These are phyloP conservation scores for Caenorhabditis plicata DNA, from an alignment of 2,888 invertebrate genomes.

Conservation along the genomic window DNA sequence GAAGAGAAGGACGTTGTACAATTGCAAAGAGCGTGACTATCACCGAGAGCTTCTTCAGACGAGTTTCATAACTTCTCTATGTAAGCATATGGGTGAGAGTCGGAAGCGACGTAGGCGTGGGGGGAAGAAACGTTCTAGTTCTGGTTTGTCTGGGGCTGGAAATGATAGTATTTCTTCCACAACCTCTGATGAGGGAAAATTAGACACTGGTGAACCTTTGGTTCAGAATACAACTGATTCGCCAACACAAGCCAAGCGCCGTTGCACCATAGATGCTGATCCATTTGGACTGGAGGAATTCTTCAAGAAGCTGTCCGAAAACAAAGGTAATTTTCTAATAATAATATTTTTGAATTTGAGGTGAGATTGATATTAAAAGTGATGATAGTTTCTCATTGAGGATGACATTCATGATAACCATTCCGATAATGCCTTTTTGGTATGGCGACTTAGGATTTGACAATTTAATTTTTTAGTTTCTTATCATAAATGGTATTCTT, in stretches of 20 bases:
- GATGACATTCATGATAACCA: neutral
- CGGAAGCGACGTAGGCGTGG: constrained; percentile 45
- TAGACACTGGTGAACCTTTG: constrained; percentile 25
- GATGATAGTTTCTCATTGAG: constrained; percentile 7
- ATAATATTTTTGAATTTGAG: neutral
- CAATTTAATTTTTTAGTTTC: neutral
- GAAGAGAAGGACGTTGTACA: constrained; percentile 44
- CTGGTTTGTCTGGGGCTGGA: constrained; percentile 3
- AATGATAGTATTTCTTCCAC: constrained; percentile 13
- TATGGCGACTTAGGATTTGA: neutral
- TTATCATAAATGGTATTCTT: no score
- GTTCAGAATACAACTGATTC: no score
- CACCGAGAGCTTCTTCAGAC: constrained; percentile 51
- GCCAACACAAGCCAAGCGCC: constrained; percentile 15
- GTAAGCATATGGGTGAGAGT: constrained; percentile 57
- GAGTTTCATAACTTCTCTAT: constrained; percentile 51
- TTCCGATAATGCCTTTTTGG: neutral
- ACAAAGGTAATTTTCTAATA: constrained; percentile 25
- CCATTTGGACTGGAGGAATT: constrained; percentile 48
- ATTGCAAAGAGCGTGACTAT: constrained; percentile 42
- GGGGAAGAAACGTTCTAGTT: constrained; percentile 28
- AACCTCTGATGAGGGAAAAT: constrained; percentile 9
- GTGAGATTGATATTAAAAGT: no score
- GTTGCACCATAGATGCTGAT: constrained; percentile 30
- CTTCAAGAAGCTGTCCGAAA: constrained; percentile 31